phyloP scores from a whole-genome alignment of 2,113 vertebrate species.

The Cathartes aura region DNA sequence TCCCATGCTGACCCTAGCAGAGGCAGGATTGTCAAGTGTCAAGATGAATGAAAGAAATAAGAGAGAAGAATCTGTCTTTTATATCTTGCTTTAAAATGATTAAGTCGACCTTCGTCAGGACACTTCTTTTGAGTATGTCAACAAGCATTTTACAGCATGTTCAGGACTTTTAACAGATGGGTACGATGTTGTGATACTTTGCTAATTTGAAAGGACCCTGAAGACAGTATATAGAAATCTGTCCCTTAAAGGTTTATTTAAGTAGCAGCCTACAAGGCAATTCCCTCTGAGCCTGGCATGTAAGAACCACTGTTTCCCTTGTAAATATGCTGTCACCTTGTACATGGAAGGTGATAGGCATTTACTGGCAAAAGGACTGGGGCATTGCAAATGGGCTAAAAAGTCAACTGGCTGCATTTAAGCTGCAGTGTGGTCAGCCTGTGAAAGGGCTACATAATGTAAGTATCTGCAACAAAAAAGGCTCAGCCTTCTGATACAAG shows the following conservation, averaged over 20 bases:
- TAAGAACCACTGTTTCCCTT: neutral
- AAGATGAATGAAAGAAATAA: neutral
- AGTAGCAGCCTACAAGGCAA: neutral
- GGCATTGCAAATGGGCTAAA: neutral
- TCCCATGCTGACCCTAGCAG: neutral
- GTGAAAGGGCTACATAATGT: neutral
- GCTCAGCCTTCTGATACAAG: neutral
- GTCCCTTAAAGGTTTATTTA: neutral
- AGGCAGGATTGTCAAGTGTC: neutral
- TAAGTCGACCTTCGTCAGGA: neutral
- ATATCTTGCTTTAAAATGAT: neutral
- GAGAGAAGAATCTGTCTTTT: conserved; percentile 12
- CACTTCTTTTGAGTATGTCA: neutral
- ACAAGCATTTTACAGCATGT: neutral
- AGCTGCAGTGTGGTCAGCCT: neutral
- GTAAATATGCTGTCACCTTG: neutral
- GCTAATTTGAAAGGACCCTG: neutral
- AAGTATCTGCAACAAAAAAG: neutral
- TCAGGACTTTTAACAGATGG: neutral
- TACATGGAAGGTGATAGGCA: neutral
- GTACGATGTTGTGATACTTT: neutral
- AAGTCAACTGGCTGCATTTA: neutral
- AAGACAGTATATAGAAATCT: neutral
- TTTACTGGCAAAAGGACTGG: neutral
- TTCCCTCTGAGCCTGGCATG: neutral